Evolutionary conservation across 2,113 vertebrate genomes (phyloP).

Genomic region (Cyphomyrus discorhynchus): DNA sequence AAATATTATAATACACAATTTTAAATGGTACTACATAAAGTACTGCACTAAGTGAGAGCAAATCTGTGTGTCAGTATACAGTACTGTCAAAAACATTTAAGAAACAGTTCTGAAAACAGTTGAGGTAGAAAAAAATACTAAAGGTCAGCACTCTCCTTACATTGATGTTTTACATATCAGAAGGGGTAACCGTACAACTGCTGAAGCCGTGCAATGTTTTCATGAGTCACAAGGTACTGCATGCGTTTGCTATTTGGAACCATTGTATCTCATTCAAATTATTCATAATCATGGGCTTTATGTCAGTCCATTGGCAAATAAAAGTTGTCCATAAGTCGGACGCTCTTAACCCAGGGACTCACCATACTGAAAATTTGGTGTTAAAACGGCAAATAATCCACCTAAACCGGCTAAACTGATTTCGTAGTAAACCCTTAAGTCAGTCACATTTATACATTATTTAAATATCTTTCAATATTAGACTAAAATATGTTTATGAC

Average conservation of each 20-base stretch:
- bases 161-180: neutral
- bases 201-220: neutral
- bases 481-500: neutral
- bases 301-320: neutral
- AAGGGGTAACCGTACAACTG: neutral
- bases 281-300: neutral
- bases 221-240: neutral
- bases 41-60: neutral
- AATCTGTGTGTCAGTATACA: neutral
- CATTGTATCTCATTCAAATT: neutral
- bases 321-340: neutral
- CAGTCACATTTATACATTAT: neutral
- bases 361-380: neutral
- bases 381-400: neutral
- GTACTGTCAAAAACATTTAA: neutral
- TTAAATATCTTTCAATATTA: neutral
- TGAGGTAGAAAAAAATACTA: neutral
- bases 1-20: neutral
- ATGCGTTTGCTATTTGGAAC: neutral
- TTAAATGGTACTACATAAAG: neutral
- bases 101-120: neutral
- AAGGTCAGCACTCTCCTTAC: neutral
- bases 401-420: neutral
- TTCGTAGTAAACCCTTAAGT: neutral
- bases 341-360: neutral